Evolutionary conservation across 2,888 invertebrate species (phyloP), one percentile per base, ranked within the genome.

Genomic region (Tachystola acroxantha): DNA sequence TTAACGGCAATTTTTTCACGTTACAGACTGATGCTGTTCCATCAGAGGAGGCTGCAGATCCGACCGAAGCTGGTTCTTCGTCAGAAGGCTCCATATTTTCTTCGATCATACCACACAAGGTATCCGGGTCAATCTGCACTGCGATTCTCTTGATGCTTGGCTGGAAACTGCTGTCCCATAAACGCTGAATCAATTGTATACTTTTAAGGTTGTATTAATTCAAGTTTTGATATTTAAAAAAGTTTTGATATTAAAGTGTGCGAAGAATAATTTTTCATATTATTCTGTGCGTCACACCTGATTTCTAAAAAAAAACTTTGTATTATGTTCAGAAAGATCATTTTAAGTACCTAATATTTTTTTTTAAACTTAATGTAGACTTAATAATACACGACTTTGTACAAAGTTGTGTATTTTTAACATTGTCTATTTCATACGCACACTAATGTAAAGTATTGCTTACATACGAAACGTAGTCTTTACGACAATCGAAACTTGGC

Each of bases 71-170:
- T 16, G 34, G 40, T 1, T 48, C 16, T 6, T 16, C 64, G 7
- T 63, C 81, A 6, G 72, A 78, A 20, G 75, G 80, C 1, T 88
- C 89, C 14, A 71, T 90, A 39, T 78, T 90, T 45, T 89, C 89
- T 1, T 88, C 89, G 37, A 82, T 90, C 29, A 80, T 90, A 29
- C 88, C 89, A 27, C 82, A 87, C 50, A 88, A 88, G 46, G 61
- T 89, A 10, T 85, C 88, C 2, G 88, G 89, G 1, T 88, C 89
- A 1, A 81, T 89, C 36, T 90, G 90, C 75, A 91, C 90, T 2
- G 91, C 90, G 3, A 89, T 91, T 16, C 79, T 91, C 36, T 87
- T 91, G 59, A 80, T 91, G 66, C 79, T 91, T 2, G 91, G 91
- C 7, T 91, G 91, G 91, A 89, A 89, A 53, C 67, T 91, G 29